Evolutionary conservation across 2,797 vertebrate species (phyloP).

Genomic region (Balearica regulorum): DNA sequence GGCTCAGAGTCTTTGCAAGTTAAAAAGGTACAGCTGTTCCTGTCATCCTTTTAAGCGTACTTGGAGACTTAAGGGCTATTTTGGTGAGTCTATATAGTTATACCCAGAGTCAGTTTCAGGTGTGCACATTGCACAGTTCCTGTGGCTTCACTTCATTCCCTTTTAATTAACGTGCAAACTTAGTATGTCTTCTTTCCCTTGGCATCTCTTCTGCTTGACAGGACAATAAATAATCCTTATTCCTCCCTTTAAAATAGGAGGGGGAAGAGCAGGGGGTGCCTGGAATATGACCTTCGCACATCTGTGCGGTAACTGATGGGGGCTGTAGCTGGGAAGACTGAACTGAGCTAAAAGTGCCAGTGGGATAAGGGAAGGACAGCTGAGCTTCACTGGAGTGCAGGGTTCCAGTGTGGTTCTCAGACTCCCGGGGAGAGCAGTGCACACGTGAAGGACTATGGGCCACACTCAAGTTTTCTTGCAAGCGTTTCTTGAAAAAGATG

Average conservation of each 20-base stretch:
- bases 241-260: background rate
- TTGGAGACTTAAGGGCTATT: background rate
- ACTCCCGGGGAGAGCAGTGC: background rate
- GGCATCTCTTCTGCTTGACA: background rate
- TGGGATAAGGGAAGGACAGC: background rate
- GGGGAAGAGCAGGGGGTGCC: background rate
- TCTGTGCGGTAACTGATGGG: background rate
- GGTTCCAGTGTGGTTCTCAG: background rate
- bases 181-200: background rate
- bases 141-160: background rate
- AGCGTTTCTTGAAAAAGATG: background rate
- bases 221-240: background rate
- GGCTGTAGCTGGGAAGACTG: background rate
- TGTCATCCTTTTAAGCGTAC: background rate
- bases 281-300: fast-evolving
- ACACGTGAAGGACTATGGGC: too few species aligned
- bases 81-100: fast-evolving
- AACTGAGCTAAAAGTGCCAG: fast-evolving
- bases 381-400: background rate
- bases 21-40: background rate
- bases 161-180: background rate
- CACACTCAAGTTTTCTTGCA: background rate
- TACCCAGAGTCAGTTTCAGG: background rate
- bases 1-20: background rate
- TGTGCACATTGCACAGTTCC: background rate